Evolutionary conservation across 2,888 invertebrate species (phyloP), one percentile per base, ranked within the genome.

Genomic region (Euzophera pinguis): DNA sequence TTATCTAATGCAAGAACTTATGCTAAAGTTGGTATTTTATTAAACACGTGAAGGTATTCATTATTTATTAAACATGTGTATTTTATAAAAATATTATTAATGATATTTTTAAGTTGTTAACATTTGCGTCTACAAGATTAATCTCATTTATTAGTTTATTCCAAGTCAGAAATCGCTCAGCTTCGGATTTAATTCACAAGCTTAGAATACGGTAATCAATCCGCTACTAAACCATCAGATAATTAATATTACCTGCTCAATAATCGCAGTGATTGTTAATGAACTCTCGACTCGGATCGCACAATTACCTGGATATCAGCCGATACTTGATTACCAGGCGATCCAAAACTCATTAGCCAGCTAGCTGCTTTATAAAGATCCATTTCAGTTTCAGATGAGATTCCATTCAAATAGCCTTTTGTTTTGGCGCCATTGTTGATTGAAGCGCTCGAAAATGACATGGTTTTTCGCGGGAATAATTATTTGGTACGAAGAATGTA

Each of bases 301-400:
- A 43, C 27, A 43, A 43, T 43, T 29, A 43, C 43, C 43, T 27
- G 27, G 13, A 29, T 27, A 16, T n/a, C 43, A 13, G 43, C 22
- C 38, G 29, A 27, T 27, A 7, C 22, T 13, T 29, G 43, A 43
- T 43, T 12, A 29, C 43, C 43, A 43, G 27, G 12, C 43, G 43
- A 43, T 43, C 27, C 43, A 12, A 43, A 43, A 27, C 43, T 43
- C 43, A 43, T 43, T 43, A 43, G 43, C 22, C 29, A 22, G 12
- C 32, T 8, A 9, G 16, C 39, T 39, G 37, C n/a, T 10, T 12
- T 10, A 27, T 43, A 43, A 47, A 47, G 47, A 47, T 47, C 32
- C 16, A 12, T 34, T 43, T 43, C 43, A 22, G 41, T 22, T 22
- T 22, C 22, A 3, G 22, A 14, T 16, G 41, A 39, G 39, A 9